Percentiles rank a stretch among this genome's conserved stretches.
These are phyloP conservation scores for Bubo blakistoni DNA, from an alignment of 2,113 vertebrate genomes.

Conservation along the genomic window DNA sequence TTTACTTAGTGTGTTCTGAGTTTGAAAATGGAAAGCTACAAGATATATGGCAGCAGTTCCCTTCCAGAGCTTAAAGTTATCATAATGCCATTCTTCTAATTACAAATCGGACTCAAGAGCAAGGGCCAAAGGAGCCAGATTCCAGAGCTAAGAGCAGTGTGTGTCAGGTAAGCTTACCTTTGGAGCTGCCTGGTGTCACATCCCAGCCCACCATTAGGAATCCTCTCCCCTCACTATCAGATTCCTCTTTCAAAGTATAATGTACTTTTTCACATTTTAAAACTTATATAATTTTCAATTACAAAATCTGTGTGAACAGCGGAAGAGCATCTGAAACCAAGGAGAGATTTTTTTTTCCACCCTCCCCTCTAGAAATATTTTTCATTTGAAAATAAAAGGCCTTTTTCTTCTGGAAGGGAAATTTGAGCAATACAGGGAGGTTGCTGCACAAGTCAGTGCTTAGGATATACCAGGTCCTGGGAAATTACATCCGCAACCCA, in stretches of 20 bases:
- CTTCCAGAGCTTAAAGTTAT: neutral
- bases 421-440: neutral
- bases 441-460: neutral
- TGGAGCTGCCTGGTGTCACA: neutral
- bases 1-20: constrained; percentile 26
- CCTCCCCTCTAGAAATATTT: neutral
- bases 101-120: neutral
- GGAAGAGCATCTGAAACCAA: neutral
- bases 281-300: neutral
- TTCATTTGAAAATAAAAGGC: neutral
- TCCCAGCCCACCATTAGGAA: neutral
- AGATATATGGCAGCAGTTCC: neutral
- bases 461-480: neutral
- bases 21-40: neutral
- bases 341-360: neutral
- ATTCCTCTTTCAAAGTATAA: neutral
- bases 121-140: neutral
- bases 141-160: neutral
- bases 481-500: neutral
- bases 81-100: neutral
- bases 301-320: neutral
- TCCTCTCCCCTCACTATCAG: neutral
- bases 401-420: neutral
- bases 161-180: neutral
- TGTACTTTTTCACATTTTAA: neutral